Percentiles rank a stretch among this genome's conserved stretches.
Evolutionary conservation across 2,888 invertebrate species (phyloP).

Genomic region (Arenicola marina): DNA sequence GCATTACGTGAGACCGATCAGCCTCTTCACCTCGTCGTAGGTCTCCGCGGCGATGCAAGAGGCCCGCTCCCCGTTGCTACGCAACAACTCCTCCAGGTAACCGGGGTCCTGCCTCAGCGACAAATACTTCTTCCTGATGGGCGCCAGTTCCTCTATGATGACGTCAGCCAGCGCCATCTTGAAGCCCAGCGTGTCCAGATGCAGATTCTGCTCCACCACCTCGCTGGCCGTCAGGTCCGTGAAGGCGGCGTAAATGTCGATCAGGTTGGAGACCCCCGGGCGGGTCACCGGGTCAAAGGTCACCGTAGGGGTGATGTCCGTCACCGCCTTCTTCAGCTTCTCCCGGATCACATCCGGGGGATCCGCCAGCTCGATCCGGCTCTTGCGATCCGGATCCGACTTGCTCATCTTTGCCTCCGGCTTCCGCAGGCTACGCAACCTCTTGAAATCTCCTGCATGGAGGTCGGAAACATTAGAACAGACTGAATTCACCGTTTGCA

Average conservation of each 20-base stretch:
- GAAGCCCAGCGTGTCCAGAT: slow-evolving; percentile 78
- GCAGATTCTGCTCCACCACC: slow-evolving; percentile 69
- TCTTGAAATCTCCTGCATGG: slow-evolving; percentile 50
- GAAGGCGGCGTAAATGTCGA: slow-evolving; percentile 79
- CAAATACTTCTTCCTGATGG: slow-evolving; percentile 70
- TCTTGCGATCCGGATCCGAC: slow-evolving; percentile 79
- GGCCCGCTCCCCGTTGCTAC: slow-evolving; percentile 71
- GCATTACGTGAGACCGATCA: no score
- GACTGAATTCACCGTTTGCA: not conserved
- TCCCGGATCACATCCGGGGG: slow-evolving; percentile 70
- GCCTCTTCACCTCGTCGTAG: slow-evolving; percentile 71
- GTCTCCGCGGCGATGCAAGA: slow-evolving; percentile 68
- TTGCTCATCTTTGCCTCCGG: slow-evolving; percentile 97
- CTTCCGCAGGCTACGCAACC: slow-evolving; percentile 81
- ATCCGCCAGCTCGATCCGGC: slow-evolving; percentile 81
- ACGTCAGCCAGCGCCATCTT: slow-evolving; percentile 76
- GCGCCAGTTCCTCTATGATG: slow-evolving; percentile 72
- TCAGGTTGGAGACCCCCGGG: slow-evolving; percentile 88
- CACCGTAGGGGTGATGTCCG: slow-evolving; percentile 83
- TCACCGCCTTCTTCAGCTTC: slow-evolving; percentile 85
- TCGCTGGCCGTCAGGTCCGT: slow-evolving; percentile 71
- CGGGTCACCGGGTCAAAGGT: slow-evolving; percentile 78
- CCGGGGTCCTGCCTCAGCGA: slow-evolving; percentile 68
- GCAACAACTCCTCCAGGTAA: slow-evolving; percentile 70
- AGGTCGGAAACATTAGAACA: slow-evolving; percentile 7